Conservation (phyloP, 2,888 invertebrate genomes). For the Barypeithes pellucidus region DNA sequence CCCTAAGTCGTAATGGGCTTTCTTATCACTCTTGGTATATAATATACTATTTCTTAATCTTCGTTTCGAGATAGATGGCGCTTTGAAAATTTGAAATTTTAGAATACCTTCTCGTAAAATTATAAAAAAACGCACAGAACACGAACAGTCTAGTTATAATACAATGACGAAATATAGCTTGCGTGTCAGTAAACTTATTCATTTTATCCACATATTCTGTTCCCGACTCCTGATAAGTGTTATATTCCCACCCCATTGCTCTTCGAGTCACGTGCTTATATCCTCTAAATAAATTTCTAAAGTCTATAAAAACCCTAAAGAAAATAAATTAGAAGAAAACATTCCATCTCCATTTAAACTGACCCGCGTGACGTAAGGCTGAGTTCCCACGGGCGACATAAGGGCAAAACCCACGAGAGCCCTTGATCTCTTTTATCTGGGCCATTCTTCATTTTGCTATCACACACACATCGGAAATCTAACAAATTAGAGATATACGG, state of each 20-base stretch:
- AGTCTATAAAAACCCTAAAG: constrained; percentile 40
- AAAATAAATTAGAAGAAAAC: constrained; percentile 54
- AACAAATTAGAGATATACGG: constrained; percentile 28
- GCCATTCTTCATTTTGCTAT: constrained; percentile 64
- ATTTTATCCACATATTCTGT: too few relatives aligned
- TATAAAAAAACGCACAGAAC: too few relatives aligned
- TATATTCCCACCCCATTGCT: background rate
- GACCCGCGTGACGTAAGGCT: constrained; percentile 57
- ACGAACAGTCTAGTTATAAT: too few relatives aligned
- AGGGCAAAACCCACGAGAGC: constrained; percentile 60
- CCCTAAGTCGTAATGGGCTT: too few relatives aligned
- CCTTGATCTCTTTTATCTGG: constrained; percentile 63
- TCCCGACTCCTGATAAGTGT: background rate
- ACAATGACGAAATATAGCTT: too few relatives aligned
- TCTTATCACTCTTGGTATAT: too few relatives aligned
- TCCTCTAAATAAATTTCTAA: constrained; percentile 32
- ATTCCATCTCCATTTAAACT: constrained; percentile 56
- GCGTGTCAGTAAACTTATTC: too few relatives aligned
- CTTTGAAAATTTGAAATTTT: too few relatives aligned
- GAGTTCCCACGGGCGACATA: constrained; percentile 61
- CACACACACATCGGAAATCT: constrained; percentile 52
- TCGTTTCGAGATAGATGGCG: too few relatives aligned
- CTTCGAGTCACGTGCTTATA: constrained; percentile 18
- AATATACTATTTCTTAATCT: too few relatives aligned
- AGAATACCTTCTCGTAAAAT: too few relatives aligned